Percentiles rank a stretch among this genome's conserved stretches.
phyloP scores from a whole-genome alignment of 2,888 invertebrate species.

The Alentia gelatinosa region DNA sequence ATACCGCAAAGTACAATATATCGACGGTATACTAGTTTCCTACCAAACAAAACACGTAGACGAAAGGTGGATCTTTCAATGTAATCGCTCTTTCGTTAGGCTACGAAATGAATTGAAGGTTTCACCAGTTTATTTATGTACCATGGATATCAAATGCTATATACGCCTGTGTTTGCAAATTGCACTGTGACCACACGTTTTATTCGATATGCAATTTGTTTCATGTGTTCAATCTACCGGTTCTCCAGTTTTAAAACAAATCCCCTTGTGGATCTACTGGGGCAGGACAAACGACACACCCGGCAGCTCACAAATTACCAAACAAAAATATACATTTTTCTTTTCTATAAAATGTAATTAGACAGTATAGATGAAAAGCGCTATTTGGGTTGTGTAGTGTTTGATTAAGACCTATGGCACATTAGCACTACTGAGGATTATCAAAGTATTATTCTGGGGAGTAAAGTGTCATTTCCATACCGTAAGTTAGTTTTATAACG shows the following conservation, averaged over 20 bases:
- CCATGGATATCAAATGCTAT: not conserved
- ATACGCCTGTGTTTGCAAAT: too few species aligned
- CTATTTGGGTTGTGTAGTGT: too few species aligned
- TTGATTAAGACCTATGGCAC: not conserved
- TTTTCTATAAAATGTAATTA: not conserved
- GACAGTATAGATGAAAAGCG: not conserved
- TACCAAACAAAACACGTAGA: not conserved
- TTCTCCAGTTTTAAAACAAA: not conserved
- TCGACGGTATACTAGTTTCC: not conserved
- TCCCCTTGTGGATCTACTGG: not conserved
- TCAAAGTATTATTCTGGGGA: not conserved
- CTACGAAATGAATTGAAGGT: too few species aligned
- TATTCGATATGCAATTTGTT: not conserved
- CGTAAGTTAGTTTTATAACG: too few species aligned
- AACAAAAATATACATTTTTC: not conserved
- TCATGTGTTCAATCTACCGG: too few species aligned
- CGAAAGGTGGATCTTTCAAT: not conserved
- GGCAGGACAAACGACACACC: not conserved
- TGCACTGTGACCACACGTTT: not conserved
- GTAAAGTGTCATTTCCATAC: not conserved
- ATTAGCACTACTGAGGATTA: not conserved
- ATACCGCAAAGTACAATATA: not conserved
- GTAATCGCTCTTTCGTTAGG: not conserved
- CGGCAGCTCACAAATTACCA: not conserved
- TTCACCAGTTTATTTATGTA: not conserved